A percentile compares a stretch with the other conserved stretches of the same genome.
phyloP scores from a whole-genome alignment of 1,140 invertebrate genomes.

The Andricus grossulariae region DNA sequence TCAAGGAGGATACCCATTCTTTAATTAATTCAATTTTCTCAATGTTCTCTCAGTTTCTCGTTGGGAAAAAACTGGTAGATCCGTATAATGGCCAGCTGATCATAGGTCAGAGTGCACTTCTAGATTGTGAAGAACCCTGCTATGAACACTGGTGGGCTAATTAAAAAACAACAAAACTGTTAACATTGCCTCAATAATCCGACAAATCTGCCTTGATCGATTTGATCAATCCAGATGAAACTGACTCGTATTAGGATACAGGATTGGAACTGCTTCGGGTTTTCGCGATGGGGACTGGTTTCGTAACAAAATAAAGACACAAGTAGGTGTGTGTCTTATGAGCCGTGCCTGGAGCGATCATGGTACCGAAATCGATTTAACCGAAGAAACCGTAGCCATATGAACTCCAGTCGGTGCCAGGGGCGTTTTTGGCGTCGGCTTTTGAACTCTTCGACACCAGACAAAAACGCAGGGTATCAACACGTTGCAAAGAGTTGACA shows the following conservation, averaged over 20 bases:
- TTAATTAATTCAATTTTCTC: too few species aligned
- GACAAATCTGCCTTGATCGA: not conserved
- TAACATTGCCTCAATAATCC: too few species aligned
- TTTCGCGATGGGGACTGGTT: not conserved
- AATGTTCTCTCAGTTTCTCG: too few species aligned
- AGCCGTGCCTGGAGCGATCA: constrained; percentile 7
- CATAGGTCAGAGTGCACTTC: too few species aligned
- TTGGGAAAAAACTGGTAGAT: too few species aligned
- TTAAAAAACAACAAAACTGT: too few species aligned
- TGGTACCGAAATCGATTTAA: constrained; percentile 16
- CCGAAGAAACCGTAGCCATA: not conserved
- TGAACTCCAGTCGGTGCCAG: not conserved
- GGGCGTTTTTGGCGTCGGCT: constrained; percentile 8
- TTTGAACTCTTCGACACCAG: not conserved
- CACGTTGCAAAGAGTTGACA: not conserved
- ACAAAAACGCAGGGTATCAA: not conserved
- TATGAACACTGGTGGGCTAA: too few species aligned
- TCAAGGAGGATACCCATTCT: too few species aligned
- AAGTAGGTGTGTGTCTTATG: constrained; percentile 7
- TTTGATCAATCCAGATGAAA: not conserved
- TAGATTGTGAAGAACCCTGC: too few species aligned
- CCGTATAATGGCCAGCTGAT: too few species aligned
- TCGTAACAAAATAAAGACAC: constrained; percentile 12
- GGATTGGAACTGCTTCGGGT: not conserved
- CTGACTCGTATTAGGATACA: not conserved